Conservation (phyloP, 2,113 vertebrate genomes). For the Calidris pugnax region DNA sequence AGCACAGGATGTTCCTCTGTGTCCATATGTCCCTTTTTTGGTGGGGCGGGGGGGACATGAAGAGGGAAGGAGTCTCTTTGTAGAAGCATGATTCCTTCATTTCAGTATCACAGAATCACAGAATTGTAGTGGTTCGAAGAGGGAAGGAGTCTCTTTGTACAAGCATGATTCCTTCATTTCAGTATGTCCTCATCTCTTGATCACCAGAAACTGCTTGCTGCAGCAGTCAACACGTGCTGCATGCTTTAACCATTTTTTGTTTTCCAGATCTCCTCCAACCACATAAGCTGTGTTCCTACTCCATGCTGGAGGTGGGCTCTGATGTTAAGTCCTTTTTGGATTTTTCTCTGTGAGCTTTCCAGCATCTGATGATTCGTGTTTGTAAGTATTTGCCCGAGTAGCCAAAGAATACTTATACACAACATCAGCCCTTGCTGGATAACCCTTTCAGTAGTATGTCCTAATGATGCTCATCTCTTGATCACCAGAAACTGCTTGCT, state of each 20-base stretch:
- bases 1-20: not conserved
- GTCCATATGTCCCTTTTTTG: not conserved
- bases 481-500: not conserved
- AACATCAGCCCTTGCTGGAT: not conserved
- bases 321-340: not conserved
- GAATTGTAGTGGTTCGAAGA: no score
- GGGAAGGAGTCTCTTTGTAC: not conserved
- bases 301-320: not conserved
- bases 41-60: not conserved
- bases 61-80: not conserved
- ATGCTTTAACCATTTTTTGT: not conserved
- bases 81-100: not conserved
- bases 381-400: not conserved
- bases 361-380: accelerated
- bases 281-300: not conserved
- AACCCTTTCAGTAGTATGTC: no score
- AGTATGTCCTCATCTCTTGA: not conserved
- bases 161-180: not conserved
- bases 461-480: not conserved
- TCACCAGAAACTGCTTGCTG: not conserved
- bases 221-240: not conserved
- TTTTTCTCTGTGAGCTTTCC: not conserved
- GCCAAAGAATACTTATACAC: not conserved
- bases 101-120: no score
- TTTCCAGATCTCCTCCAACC: not conserved